Evolutionary conservation across 1,140 invertebrate species (phyloP).

Genomic region (Cherax quadricarinatus): DNA sequence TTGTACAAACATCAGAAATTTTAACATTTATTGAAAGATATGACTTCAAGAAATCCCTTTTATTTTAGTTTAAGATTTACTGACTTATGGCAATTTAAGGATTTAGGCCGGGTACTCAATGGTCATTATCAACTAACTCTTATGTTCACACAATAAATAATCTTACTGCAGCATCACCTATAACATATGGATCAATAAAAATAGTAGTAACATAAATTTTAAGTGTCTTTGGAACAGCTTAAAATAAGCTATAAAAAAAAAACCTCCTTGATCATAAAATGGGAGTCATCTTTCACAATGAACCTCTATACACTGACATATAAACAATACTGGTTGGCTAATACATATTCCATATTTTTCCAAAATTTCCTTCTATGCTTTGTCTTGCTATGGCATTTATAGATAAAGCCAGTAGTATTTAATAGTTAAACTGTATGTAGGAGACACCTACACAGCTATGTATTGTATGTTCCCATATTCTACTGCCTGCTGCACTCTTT

Average conservation of each 20-base stretch:
- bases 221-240: not conserved
- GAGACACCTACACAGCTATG: not conserved
- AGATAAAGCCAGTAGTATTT: not conserved
- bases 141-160: constrained; percentile 3
- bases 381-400: not conserved
- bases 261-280: not conserved
- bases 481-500: not conserved
- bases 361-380: not conserved
- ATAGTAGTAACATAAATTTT: not conserved
- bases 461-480: not conserved
- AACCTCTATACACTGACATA: not conserved
- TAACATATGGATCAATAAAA: not conserved
- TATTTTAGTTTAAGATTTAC: too few relatives aligned
- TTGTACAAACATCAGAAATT: not conserved
- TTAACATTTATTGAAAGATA: not conserved
- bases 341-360: not conserved
- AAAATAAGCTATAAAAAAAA: not conserved
- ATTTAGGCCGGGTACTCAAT: not conserved
- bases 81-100: not conserved
- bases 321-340: not conserved
- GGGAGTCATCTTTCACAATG: not conserved
- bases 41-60: not conserved
- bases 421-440: not conserved
- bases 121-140: not conserved
- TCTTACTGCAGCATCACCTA: not conserved